phyloP scores from a whole-genome alignment of 1,140 invertebrate genomes.

The Limonius californicus region DNA sequence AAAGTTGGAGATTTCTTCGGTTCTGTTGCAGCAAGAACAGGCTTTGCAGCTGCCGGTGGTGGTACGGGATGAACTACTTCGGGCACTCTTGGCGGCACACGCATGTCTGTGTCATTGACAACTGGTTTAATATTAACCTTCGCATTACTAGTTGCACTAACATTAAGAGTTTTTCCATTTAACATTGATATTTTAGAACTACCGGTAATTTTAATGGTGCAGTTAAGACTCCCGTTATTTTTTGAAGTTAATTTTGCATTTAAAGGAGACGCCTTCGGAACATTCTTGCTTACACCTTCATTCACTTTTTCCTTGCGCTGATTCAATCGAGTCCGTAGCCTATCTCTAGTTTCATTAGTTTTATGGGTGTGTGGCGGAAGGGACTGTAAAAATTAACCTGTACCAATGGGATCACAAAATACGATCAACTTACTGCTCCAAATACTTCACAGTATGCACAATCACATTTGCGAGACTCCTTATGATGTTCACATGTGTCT shows the following conservation, averaged over 20 bases:
- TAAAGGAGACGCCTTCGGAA: too few relatives aligned
- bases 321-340: constrained; percentile 48
- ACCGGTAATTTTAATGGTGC: too few relatives aligned
- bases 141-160: too few relatives aligned
- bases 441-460: constrained; percentile 44
- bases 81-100: not conserved
- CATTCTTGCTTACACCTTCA: too few relatives aligned
- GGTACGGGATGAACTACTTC: not conserved
- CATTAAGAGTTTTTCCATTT: too few relatives aligned
- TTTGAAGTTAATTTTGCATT: too few relatives aligned
- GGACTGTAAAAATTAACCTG: constrained; percentile 22
- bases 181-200: too few relatives aligned
- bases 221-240: not conserved
- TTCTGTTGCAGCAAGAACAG: not conserved
- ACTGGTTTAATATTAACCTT: too few relatives aligned
- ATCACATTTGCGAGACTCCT: constrained; percentile 38
- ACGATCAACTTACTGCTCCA: constrained; percentile 28
- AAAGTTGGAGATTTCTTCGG: not conserved
- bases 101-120: not conserved
- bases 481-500: constrained; percentile 18
- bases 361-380: constrained; percentile 25
- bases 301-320: constrained; percentile 41
- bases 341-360: constrained; percentile 49
- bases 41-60: not conserved
- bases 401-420: too few relatives aligned